phyloP scores from a whole-genome alignment of 2,888 invertebrate genomes.

The Clostera curtula region DNA sequence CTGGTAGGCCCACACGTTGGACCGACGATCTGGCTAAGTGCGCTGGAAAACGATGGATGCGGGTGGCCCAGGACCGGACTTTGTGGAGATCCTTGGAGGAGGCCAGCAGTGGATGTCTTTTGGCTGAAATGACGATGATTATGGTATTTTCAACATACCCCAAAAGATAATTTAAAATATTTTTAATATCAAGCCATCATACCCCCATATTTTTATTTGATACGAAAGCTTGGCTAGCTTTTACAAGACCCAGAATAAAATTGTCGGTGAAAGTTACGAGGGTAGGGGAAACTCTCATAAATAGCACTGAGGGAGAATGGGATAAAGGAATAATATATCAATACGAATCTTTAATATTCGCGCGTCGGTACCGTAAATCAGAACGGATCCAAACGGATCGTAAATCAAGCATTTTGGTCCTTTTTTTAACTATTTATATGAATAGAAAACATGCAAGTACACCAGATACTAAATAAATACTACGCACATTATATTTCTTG shows the following conservation, averaged over 20 bases:
- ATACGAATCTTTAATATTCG: slow-evolving; percentile 75
- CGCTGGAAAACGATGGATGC: too few species aligned
- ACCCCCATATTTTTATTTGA: slow-evolving; percentile 42
- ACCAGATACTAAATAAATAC: too few species aligned
- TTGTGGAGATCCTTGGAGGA: too few species aligned
- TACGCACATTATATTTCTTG: too few species aligned
- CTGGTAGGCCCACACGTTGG: too few species aligned
- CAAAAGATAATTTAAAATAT: slow-evolving; percentile 22
- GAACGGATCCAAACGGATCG: slow-evolving; percentile 60
- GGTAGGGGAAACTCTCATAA: slow-evolving; percentile 66
- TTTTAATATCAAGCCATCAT: slow-evolving; percentile 38
- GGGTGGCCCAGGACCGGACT: too few species aligned
- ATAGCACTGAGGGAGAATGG: slow-evolving; percentile 65
- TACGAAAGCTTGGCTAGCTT: slow-evolving; percentile 51
- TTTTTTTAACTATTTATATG: slow-evolving; percentile 38
- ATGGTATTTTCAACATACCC: too few species aligned
- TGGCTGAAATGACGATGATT: too few species aligned
- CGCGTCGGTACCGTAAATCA: slow-evolving; percentile 67
- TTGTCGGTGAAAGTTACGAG: slow-evolving; percentile 70
- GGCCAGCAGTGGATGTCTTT: too few species aligned
- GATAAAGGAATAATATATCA: slow-evolving; percentile 75
- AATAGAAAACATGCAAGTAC: too few species aligned
- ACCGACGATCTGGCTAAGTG: too few species aligned
- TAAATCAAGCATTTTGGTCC: slow-evolving; percentile 56
- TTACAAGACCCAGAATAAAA: slow-evolving; percentile 65